Base-by-base conservation (phyloP, 2,797 vertebrate genomes). In the Hoplostethus atlanticus region DNA sequence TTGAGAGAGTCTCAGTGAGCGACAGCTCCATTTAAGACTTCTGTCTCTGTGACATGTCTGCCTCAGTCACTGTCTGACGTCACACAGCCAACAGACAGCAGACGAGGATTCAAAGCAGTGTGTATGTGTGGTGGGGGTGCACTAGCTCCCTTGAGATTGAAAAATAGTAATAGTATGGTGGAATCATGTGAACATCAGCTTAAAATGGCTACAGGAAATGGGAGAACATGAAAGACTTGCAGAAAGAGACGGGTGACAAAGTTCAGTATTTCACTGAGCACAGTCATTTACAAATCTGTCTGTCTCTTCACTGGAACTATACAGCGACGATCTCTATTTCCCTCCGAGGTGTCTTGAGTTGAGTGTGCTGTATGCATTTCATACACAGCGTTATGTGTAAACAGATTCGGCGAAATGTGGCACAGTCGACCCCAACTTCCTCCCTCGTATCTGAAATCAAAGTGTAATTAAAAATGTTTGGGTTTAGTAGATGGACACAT, bases 1-100 rank as follows among this genome's bases (percentile, higher is more conserved):
- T 25, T 47, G 70, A 50, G 54, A 44, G 21, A 25, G 40, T 21
- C 15, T 36, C 53, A 13, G 48, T 36, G 64, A 73, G 56, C 13
- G 61, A 73, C 65, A 73, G 50, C 66, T 76, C 54, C 66, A 69
- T 69, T 69, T 50, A 69, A 48, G 17, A 53, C 12, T 31, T 42
- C 30, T 66, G 56, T 60, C 71, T 66, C n/a, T 36, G 17, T 57
- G 56, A 67, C 56, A 61, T 21, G 62, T 15, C 62, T 65, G 54
- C 58, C 50, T 42, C 66, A 51, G 34, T 25, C 66, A 50, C 62
- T 36, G 38, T 51, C 44, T 34, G 70, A 58, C 70, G 13, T 72
- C 60, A 64, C 38, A 58, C 40, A 3, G 13, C 46, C 13, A 12
- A 28, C 16, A 58, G 55, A 69, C 17, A 50, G 44, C 62, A 56